Evolutionary conservation across 2,113 vertebrate genomes (phyloP).

Genomic region (Bathybates hornii): DNA sequence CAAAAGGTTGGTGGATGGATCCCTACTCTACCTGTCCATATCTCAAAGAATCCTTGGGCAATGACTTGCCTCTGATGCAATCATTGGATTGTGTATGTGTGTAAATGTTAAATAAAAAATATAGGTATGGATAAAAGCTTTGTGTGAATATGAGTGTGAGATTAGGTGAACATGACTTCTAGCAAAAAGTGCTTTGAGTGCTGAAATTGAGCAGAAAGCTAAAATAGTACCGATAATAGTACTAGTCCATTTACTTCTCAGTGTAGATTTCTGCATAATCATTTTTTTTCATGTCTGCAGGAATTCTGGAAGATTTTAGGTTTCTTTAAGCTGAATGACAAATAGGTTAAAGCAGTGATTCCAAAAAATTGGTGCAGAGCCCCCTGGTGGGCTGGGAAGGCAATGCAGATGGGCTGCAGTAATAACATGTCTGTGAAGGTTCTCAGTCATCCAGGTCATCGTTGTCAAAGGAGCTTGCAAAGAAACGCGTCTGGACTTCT

Average conservation of each 20-base stretch:
- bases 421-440: neutral
- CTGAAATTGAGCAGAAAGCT: neutral
- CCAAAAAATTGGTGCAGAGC: neutral
- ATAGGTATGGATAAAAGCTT: neutral
- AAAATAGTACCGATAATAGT: neutral
- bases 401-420: neutral
- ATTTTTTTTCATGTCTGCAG: neutral
- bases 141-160: neutral
- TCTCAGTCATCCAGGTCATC: neutral
- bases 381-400: neutral
- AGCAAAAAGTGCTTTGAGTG: neutral
- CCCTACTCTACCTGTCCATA: neutral
- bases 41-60: neutral
- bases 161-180: neutral
- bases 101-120: neutral
- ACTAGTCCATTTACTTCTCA: neutral
- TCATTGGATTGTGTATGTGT: neutral
- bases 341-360: neutral
- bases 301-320: neutral
- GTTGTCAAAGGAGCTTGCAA: neutral
- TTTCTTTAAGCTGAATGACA: neutral
- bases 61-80: neutral
- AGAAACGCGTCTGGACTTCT: rapidly evolving
- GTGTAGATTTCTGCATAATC: neutral
- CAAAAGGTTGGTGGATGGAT: neutral